These are phyloP conservation scores for Drosophila pruinosa DNA, from an alignment of 1,140 invertebrate genomes.

Conservation along the genomic window DNA sequence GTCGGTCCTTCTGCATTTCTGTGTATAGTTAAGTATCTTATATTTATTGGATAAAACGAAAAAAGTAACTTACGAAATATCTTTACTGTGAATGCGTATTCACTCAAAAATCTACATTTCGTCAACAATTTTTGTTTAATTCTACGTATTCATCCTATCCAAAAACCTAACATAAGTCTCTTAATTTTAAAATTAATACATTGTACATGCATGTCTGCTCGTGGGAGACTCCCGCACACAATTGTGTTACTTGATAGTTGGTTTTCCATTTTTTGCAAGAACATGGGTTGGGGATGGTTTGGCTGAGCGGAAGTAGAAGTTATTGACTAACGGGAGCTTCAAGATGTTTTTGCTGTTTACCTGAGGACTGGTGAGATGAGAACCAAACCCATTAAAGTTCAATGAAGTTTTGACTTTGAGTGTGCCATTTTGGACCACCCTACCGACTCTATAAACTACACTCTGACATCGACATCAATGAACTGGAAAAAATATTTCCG, in stretches of 20 bases:
- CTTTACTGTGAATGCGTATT: too few relatives aligned
- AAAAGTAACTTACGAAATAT: too few relatives aligned
- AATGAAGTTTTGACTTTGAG: conserved; percentile 69
- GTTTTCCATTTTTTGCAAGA: neutral
- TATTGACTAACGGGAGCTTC: conserved; percentile 10
- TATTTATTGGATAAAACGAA: too few relatives aligned
- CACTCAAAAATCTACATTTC: too few relatives aligned
- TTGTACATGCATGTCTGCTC: too few relatives aligned
- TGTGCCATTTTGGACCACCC: conserved; percentile 57
- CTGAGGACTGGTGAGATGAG: conserved; percentile 19
- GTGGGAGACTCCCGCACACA: too few relatives aligned
- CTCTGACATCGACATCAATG: conserved; percentile 46
- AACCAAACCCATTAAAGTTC: conserved; percentile 66
- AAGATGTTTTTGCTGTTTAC: conserved; percentile 56
- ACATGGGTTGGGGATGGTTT: conserved; percentile 24
- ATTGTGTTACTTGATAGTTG: neutral
- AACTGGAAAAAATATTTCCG: conserved; percentile 78
- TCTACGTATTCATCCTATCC: too few relatives aligned
- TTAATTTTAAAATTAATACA: too few relatives aligned
- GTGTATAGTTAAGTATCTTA: too few relatives aligned
- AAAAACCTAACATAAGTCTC: too few relatives aligned
- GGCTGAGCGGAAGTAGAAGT: conserved; percentile 15
- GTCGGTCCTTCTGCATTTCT: too few relatives aligned
- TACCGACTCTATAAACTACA: conserved; percentile 6
- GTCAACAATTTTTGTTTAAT: too few relatives aligned